A percentile compares a stretch with the other conserved stretches of the same genome.
phyloP scores from a whole-genome alignment of 2,797 vertebrate species.

The Poecilia velifera region DNA sequence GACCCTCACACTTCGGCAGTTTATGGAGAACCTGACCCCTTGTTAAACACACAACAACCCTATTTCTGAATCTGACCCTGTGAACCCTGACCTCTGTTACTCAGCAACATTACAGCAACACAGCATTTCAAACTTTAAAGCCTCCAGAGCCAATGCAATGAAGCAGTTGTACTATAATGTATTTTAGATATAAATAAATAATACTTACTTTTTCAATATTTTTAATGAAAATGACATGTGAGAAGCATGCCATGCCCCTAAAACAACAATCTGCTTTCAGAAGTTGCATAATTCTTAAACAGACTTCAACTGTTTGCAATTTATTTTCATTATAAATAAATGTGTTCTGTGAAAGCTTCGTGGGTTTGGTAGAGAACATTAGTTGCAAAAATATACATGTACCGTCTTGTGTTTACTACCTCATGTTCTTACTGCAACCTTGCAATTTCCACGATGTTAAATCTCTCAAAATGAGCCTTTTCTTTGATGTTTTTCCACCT shows the following conservation, averaged over 20 bases:
- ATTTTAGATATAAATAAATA: slow-evolving; percentile 24
- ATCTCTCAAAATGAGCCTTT: not conserved
- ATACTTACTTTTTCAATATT: not conserved
- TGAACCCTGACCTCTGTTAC: slow-evolving; percentile 54
- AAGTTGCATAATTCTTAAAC: not conserved
- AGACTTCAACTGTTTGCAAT: not conserved
- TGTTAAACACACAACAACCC: slow-evolving; percentile 11
- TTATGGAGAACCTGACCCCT: slow-evolving; percentile 54
- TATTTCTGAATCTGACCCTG: slow-evolving; percentile 57
- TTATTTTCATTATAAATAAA: not conserved
- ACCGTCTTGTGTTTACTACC: not conserved
- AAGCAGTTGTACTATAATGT: slow-evolving; percentile 38
- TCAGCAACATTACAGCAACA: slow-evolving; percentile 34
- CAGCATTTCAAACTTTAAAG: slow-evolving; percentile 34
- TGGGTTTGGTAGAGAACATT: not conserved
- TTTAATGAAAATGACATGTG: not conserved
- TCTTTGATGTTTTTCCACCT: not conserved
- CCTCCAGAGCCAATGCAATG: slow-evolving; percentile 20
- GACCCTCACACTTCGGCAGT: slow-evolving; percentile 24
- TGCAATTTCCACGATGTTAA: not conserved
- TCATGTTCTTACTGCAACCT: not conserved
- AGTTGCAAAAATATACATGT: not conserved
- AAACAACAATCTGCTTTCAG: not conserved
- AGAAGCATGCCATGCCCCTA: not conserved
- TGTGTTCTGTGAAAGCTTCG: not conserved